Conservation (phyloP, 2,888 invertebrate genomes). For the Drosophila yooni region DNA sequence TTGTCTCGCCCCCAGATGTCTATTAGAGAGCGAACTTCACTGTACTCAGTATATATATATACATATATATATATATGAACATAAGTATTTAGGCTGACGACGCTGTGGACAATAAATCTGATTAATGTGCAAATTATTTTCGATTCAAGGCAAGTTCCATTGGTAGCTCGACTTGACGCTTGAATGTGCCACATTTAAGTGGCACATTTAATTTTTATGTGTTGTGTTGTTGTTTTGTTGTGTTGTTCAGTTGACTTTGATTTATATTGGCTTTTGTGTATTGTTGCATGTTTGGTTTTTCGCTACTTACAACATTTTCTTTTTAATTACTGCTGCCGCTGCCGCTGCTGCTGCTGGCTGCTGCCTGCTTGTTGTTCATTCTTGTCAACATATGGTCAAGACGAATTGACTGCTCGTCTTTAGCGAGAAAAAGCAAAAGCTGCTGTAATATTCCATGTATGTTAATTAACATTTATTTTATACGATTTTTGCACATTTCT, state of each 20-base stretch:
- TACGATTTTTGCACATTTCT: conserved; percentile 27
- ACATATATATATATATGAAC: conserved; percentile 5
- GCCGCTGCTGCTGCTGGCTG: neutral
- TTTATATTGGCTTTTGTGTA: conserved; percentile 56
- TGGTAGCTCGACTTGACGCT: conserved; percentile 16
- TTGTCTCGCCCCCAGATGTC: conserved; percentile 61
- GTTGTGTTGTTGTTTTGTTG: conserved; percentile 27
- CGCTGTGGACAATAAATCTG: conserved; percentile 65
- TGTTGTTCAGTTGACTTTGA: conserved; percentile 69
- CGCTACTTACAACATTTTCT: conserved; percentile 45
- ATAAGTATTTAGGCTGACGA: conserved; percentile 46
- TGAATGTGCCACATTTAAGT: conserved; percentile 55
- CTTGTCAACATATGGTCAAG: conserved; percentile 50
- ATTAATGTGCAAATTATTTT: conserved; percentile 72
- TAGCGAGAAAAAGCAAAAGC: neutral
- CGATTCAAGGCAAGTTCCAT: conserved; percentile 56
- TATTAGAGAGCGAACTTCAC: conserved; percentile 32
- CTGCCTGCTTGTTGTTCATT: conserved; percentile 3
- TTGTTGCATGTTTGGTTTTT: conserved; percentile 29
- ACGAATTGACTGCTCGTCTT: conserved; percentile 5
- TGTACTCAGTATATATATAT: conserved; percentile 13
- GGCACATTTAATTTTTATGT: conserved; percentile 64
- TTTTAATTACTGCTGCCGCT: conserved; percentile 37
- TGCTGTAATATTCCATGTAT: conserved; percentile 21
- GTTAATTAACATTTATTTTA: conserved; percentile 29